phyloP scores from a whole-genome alignment of 1,140 invertebrate species.

The Cyphomyrmex costatus region DNA sequence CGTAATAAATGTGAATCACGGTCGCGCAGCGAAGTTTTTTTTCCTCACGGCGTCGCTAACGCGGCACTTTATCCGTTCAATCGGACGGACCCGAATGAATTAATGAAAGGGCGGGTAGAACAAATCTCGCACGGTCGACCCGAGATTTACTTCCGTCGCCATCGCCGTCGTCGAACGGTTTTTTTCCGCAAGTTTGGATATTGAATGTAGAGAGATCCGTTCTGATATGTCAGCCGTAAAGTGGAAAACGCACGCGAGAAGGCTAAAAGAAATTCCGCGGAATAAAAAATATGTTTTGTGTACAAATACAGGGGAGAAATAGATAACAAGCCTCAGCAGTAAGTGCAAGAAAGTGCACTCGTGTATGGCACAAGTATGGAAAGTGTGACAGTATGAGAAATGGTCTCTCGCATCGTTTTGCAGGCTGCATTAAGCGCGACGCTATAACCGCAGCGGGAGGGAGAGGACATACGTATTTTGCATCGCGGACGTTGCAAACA shows the following conservation, averaged over 20 bases:
- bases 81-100: slow-evolving; percentile 53
- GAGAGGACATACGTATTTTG: background rate
- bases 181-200: slow-evolving; percentile 38
- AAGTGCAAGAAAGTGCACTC: slow-evolving; percentile 31
- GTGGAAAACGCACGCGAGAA: background rate
- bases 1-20: slow-evolving; percentile 54
- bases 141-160: slow-evolving; percentile 37
- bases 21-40: slow-evolving; percentile 1
- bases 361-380: slow-evolving; percentile 9
- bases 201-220: slow-evolving; percentile 12
- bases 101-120: slow-evolving; percentile 55
- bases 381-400: slow-evolving; percentile 33
- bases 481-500: slow-evolving; percentile 26
- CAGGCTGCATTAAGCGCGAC: slow-evolving; percentile 19
- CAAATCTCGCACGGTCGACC: slow-evolving; percentile 33
- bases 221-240: background rate
- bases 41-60: slow-evolving; percentile 30
- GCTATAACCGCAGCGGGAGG: background rate
- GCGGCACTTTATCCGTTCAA: slow-evolving; percentile 52
- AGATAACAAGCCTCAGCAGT: background rate
- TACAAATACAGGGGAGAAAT: background rate
- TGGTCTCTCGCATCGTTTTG: slow-evolving; percentile 17
- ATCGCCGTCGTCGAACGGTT: background rate
- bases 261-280: background rate
- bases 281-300: slow-evolving; percentile 8